Evolutionary conservation across 2,888 invertebrate genomes (phyloP), one percentile per base, ranked within the genome.

Genomic region (Zygaena filipendulae): DNA sequence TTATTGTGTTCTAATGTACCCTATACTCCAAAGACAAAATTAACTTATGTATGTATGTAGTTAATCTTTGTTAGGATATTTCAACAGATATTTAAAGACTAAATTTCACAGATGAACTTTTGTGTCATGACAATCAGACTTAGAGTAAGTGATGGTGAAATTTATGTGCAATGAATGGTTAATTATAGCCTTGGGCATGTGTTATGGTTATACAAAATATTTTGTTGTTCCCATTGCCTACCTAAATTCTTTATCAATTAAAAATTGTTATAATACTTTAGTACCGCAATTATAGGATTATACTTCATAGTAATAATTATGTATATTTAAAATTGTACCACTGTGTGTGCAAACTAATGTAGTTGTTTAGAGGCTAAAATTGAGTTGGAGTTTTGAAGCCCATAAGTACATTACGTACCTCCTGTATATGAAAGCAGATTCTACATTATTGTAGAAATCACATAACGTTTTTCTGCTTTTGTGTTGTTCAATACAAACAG

Each of bases 91-190:
- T 56, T 36, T 57, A 49, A 53, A 56, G 47, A 53, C 47, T 55
- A 43, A 33, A 49, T 52, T 49, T 51, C 42, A 43, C 47, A 43
- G 42, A 44, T 46, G 48, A 43, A 45, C 45, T 46, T 45, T 45
- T 49, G 47, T 57, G 59, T 50, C 47, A 48, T 50, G 41, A 52
- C 43, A 47, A n/a, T 45, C 47, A 50, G 46, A 52, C 36, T 67
- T 61, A 57, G 59, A 43, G n/a, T n/a, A n/a, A n/a, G n/a, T n/a
- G n/a, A n/a, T n/a, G n/a, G n/a, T n/a, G n/a, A 38, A 54, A 49
- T 44, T 52, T 53, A 59, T 63, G 75, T 77, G 75, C 75, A 77
- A 77, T 75, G 61, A 66, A 59, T 49, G 49, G 56, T 60, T 67
- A 74, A 75, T 75, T n/a, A 48, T 62, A 72, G 75, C 75, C 74